These are phyloP conservation scores for Apamea crenata DNA, from an alignment of 2,888 invertebrate genomes.

Conservation along the genomic window DNA sequence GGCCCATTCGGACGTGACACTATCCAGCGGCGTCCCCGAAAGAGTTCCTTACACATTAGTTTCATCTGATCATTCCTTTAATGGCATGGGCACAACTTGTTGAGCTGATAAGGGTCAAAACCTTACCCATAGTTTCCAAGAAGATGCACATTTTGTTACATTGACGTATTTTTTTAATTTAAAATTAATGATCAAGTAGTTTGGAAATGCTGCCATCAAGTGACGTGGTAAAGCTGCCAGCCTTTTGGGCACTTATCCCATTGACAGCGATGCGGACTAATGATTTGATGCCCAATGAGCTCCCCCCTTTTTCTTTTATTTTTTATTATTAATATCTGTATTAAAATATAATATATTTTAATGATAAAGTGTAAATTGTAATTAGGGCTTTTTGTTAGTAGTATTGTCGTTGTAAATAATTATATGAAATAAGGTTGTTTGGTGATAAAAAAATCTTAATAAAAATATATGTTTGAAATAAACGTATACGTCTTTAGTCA, in stretches of 20 bases:
- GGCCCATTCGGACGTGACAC: conserved; percentile 55
- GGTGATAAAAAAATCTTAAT: not conserved
- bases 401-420: too few species aligned
- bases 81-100: conserved; percentile 49
- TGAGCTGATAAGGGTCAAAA: conserved; percentile 39
- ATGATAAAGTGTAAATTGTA: too few species aligned
- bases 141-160: conserved; percentile 7
- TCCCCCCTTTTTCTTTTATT: not conserved
- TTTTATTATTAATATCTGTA: too few species aligned
- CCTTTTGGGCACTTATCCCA: too few species aligned
- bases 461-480: too few species aligned
- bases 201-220: too few species aligned
- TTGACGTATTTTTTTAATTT: not conserved
- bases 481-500: too few species aligned
- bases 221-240: too few species aligned
- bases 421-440: not conserved
- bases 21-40: conserved; percentile 51
- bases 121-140: conserved; percentile 14
- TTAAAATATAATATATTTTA: too few species aligned
- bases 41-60: conserved; percentile 50
- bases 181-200: not conserved
- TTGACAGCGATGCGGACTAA: too few species aligned
- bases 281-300: too few species aligned
- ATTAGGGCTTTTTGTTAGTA: too few species aligned
- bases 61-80: conserved; percentile 56